phyloP scores from a whole-genome alignment of 2,888 invertebrate genomes.

The Drosophila seclusa region DNA sequence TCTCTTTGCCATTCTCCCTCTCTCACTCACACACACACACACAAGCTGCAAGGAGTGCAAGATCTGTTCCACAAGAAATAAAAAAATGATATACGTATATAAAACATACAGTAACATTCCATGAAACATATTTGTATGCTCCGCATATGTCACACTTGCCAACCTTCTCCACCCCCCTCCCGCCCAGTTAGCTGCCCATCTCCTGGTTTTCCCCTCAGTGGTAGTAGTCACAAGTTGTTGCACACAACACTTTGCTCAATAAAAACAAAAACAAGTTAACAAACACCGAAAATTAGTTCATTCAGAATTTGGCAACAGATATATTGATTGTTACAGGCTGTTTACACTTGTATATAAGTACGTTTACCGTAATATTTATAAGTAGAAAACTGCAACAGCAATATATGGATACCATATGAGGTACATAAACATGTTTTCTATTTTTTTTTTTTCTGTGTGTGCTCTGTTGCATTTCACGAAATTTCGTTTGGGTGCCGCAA shows the following conservation, averaged over 20 bases:
- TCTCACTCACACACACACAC: neutral
- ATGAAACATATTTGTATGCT: slow-evolving; percentile 29
- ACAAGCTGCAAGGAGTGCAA: slow-evolving; percentile 9
- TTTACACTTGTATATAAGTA: slow-evolving; percentile 57
- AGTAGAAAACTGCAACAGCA: slow-evolving; percentile 56
- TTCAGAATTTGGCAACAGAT: slow-evolving; percentile 28
- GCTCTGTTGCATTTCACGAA: slow-evolving; percentile 23
- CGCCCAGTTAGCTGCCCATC: neutral
- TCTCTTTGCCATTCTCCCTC: neutral
- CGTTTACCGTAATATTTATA: slow-evolving; percentile 46
- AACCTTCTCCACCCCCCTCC: neutral
- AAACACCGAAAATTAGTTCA: slow-evolving; percentile 50
- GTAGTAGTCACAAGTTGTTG: slow-evolving; percentile 24
- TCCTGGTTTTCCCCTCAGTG: neutral
- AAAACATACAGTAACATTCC: slow-evolving; percentile 37
- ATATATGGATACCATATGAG: slow-evolving; percentile 14
- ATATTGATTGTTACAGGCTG: slow-evolving; percentile 47
- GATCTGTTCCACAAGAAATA: slow-evolving; percentile 35
- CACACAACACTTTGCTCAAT: slow-evolving; percentile 38
- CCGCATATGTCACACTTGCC: slow-evolving; percentile 1
- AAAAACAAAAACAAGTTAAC: slow-evolving; percentile 35
- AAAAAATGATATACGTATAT: slow-evolving; percentile 21
- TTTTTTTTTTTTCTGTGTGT: slow-evolving; percentile 23
- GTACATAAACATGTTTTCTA: slow-evolving; percentile 13
- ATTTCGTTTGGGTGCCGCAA: slow-evolving; percentile 27